Base-by-base conservation (phyloP, 1,140 invertebrate species). In the Bradynema listronoti region DNA sequence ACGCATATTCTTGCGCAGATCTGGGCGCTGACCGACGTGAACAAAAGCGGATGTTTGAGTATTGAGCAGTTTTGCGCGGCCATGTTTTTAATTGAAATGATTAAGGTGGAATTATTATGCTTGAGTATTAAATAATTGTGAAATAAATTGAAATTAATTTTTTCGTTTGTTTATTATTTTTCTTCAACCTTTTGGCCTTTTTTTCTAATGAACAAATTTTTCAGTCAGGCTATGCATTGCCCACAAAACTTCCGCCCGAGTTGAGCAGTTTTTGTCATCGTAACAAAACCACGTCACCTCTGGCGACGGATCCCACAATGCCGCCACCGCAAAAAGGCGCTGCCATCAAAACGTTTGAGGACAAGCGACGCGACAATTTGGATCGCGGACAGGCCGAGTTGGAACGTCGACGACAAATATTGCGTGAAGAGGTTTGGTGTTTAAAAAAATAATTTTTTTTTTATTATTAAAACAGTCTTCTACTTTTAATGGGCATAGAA, bases 381-480 rank as follows among this genome's bases (percentile, higher is more conserved):
- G 92, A 94, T 57, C 90, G 93, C 77, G 94, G 94, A 1, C 91
- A 98, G 78, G 92, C 92, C 0, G 94, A 97, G 81, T 80, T 99
- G 43, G 93, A 98, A 75, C 82, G 89, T 59, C 81, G 93, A 55
- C 81, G 94, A 33, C 89, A 90, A 75, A 84, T 90, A 33, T 78
- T 95, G 1, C 80, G 88, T 56, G 81, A 82, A 61, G 87, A 91
- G 74, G 73, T 61, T 25, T n/a, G 45, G n/a, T 41, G 6, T 39
- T 39, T 39, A 11, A n/a, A n/a, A n/a, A n/a, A n/a, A n/a, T n/a
- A n/a, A n/a, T n/a, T n/a, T n/a, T n/a, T n/a, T n/a, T n/a, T n/a
- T n/a, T n/a, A n/a, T n/a, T n/a, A n/a, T n/a, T n/a, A n/a, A n/a
- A n/a, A n/a, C n/a, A n/a, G n/a, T n/a, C n/a, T n/a, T n/a, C n/a